Conservation (phyloP, 2,888 invertebrate genomes). For the Tinea pellionella region DNA sequence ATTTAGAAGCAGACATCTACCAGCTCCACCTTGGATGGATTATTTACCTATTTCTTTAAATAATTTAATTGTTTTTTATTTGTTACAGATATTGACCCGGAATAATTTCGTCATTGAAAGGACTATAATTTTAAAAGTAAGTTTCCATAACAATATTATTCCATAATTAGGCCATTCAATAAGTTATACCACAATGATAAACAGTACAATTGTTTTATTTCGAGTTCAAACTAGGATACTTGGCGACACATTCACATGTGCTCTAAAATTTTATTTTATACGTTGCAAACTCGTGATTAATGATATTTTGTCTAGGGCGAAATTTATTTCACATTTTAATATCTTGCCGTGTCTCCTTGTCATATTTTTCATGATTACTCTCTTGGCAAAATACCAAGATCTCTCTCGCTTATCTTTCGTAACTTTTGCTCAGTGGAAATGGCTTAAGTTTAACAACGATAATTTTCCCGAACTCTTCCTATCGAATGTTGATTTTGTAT, state of each 20-base stretch:
- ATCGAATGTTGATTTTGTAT: slow-evolving; percentile 8
- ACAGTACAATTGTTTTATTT: not conserved
- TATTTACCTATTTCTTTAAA: not conserved
- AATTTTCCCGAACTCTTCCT: slow-evolving; percentile 3
- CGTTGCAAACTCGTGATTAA: not conserved
- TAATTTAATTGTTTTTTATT: slow-evolving; percentile 17
- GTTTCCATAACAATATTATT: slow-evolving; percentile 21
- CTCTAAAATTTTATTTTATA: not conserved
- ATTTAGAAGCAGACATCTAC: slow-evolving; percentile 25
- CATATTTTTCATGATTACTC: slow-evolving; percentile 60
- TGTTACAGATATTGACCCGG: slow-evolving; percentile 61
- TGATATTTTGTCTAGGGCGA: slow-evolving; percentile 32
- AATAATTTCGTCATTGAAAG: slow-evolving; percentile 60
- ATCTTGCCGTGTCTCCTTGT: slow-evolving; percentile 44
- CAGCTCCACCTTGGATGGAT: not conserved
- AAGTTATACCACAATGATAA: not conserved
- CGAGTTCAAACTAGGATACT: not conserved
- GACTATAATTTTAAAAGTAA: slow-evolving; percentile 54
- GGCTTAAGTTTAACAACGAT: slow-evolving; percentile 24
- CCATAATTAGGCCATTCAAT: not conserved
- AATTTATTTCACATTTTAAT: slow-evolving; percentile 52
- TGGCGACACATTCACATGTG: too few relatives aligned
- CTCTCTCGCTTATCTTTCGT: slow-evolving; percentile 52
- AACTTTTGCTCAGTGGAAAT: slow-evolving; percentile 41
- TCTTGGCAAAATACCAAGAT: slow-evolving; percentile 59